Percentiles rank a stretch among this genome's conserved stretches.
phyloP scores from a whole-genome alignment of 2,888 invertebrate genomes.

The Cryptus armator region DNA sequence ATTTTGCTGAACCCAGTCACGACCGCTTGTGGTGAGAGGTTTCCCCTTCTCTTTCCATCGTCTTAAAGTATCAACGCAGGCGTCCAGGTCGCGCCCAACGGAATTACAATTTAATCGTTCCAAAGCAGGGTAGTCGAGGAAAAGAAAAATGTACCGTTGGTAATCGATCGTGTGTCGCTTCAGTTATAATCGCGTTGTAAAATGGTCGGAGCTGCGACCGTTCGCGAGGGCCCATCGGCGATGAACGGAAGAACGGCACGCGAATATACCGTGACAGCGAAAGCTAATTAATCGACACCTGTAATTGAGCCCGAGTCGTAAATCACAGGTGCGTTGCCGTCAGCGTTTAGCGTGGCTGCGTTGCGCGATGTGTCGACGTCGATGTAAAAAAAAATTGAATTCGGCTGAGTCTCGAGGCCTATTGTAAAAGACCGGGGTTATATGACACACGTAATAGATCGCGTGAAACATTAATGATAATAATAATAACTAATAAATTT shows the following conservation, averaged over 20 bases:
- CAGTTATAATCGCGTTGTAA: not conserved
- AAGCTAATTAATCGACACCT: constrained; percentile 62
- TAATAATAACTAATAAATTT: no score
- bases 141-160: not conserved
- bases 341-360: not conserved
- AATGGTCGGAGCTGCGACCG: not conserved
- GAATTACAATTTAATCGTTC: not conserved
- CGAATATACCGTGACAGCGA: constrained; percentile 14
- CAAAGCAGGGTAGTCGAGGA: not conserved
- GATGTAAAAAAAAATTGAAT: not conserved
- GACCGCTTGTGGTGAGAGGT: not conserved
- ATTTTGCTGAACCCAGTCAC: constrained; percentile 29
- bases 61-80: not conserved
- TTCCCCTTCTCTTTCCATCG: not conserved
- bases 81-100: not conserved
- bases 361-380: not conserved
- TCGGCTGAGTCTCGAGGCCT: no score
- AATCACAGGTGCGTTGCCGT: constrained; percentile 39
- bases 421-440: not conserved
- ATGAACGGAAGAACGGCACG: constrained; percentile 12
- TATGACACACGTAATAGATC: not conserved
- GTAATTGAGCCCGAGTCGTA: constrained; percentile 53
- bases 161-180: not conserved
- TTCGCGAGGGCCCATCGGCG: not conserved
- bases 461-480: no score